Conservation (phyloP, 1,140 invertebrate genomes). For the Bilobella aurantiaca region DNA sequence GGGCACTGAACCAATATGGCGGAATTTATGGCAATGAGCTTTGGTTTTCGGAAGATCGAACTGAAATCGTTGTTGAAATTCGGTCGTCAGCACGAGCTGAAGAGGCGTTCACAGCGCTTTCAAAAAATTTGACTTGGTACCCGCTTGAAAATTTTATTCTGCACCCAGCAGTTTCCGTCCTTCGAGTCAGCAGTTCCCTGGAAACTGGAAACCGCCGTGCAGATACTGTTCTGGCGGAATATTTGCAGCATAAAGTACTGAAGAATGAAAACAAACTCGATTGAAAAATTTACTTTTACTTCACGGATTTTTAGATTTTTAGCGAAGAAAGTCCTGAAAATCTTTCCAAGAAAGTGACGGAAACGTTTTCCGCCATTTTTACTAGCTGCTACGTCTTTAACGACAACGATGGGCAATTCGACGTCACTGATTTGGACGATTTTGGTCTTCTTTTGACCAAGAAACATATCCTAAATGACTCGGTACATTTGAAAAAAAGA, state of each 20-base stretch:
- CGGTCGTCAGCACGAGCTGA: background rate
- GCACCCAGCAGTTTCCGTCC: constrained; percentile 7
- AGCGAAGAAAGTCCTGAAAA: background rate
- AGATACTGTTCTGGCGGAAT: background rate
- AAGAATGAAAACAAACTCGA: background rate
- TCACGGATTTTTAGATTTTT: background rate
- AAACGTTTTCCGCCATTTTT: background rate
- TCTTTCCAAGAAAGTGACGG: background rate
- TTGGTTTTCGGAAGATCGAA: constrained; percentile 12
- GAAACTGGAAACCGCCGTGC: background rate
- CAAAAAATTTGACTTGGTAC: constrained; percentile 14
- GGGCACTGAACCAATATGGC: constrained; percentile 8
- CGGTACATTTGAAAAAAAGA: background rate
- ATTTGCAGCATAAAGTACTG: background rate
- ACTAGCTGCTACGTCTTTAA: background rate
- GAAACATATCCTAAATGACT: background rate
- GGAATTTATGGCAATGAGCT: constrained; percentile 15
- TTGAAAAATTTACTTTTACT: background rate
- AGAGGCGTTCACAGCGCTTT: constrained; percentile 10
- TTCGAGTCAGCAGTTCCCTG: background rate
- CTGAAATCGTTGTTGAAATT: constrained; percentile 13
- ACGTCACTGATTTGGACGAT: background rate
- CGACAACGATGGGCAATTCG: background rate
- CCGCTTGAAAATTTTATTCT: constrained; percentile 12
- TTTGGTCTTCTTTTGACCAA: background rate